phyloP scores from a whole-genome alignment of 2,113 vertebrate genomes.

The Cygnus atratus region DNA sequence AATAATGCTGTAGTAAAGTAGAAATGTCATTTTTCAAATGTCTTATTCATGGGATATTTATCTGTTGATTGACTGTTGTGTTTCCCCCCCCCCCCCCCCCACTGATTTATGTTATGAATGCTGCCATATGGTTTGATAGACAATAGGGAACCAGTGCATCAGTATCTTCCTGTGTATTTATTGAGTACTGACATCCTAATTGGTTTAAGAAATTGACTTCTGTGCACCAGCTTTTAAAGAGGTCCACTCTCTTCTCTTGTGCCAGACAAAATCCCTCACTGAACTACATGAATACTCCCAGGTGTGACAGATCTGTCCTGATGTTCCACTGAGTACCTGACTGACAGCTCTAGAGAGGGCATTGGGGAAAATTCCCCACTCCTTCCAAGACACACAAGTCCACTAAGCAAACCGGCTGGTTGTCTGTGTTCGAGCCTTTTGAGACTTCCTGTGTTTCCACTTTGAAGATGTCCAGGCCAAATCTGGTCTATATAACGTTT shows the following conservation, averaged over 20 bases:
- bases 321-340: neutral
- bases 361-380: neutral
- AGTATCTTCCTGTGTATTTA: neutral
- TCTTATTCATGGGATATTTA: conserved; percentile 15
- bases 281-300: fast-evolving
- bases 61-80: neutral
- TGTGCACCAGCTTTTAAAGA: neutral
- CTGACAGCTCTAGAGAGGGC: neutral
- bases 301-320: neutral
- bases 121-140: neutral
- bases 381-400: neutral
- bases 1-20: neutral
- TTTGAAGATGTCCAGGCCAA: neutral
- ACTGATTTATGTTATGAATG: neutral
- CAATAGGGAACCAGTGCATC: neutral
- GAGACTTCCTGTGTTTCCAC: neutral
- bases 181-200: neutral
- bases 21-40: conserved; percentile 27
- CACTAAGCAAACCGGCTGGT: neutral
- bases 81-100: too few species aligned
- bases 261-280: neutral
- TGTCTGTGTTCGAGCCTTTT: neutral
- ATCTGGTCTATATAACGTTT: neutral
- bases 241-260: neutral
- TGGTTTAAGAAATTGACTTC: conserved; percentile 23